A percentile compares a stretch with the other conserved stretches of the same genome.
phyloP scores from a whole-genome alignment of 2,888 invertebrate species.

The Cartodere bifasciata region DNA sequence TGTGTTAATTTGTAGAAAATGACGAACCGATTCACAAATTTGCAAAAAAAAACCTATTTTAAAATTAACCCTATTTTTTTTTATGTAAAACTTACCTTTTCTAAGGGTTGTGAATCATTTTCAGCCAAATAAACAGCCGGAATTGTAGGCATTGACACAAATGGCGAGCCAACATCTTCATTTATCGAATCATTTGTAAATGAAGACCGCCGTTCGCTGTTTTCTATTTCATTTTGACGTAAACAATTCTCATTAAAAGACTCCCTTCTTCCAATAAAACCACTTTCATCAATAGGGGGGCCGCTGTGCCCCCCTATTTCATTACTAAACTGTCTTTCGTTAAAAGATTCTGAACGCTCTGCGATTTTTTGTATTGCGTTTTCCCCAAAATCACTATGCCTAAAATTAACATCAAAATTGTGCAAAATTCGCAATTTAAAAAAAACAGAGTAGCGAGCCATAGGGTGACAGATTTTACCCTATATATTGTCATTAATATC shows the following conservation, averaged over 20 bases:
- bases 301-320: constrained; percentile 9
- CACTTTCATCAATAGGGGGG: constrained; percentile 17
- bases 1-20: no score
- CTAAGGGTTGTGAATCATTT: constrained; percentile 44
- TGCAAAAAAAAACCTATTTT: no score
- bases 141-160: constrained; percentile 41
- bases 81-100: constrained; percentile 47
- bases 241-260: constrained; percentile 35
- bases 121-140: constrained; percentile 40
- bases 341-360: constrained; percentile 33
- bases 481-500: no score
- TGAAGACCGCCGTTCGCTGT: constrained; percentile 24
- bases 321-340: constrained; percentile 27
- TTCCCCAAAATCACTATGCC: no score
- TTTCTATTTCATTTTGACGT: constrained; percentile 23
- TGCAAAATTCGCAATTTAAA: no score
- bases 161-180: constrained; percentile 34
- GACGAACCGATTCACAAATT: no score
- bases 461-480: no score
- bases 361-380: constrained; percentile 25
- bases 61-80: no score
- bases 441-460: no score
- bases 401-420: no score
- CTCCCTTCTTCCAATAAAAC: constrained; percentile 28
- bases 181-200: constrained; percentile 23